Base-by-base conservation (phyloP, 2,888 invertebrate genomes). In the Volucella inflata region DNA sequence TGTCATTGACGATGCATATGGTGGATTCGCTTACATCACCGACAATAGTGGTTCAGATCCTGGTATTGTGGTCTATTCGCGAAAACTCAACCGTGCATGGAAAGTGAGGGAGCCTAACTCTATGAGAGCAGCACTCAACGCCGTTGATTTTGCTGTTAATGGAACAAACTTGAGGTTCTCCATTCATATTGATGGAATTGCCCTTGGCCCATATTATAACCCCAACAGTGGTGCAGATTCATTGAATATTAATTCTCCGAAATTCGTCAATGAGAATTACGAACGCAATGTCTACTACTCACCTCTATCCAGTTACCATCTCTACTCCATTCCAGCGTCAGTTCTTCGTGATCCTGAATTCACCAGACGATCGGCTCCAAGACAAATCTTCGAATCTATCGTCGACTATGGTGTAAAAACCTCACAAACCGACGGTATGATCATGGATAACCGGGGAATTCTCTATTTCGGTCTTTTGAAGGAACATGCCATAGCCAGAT, bases 351-450 rank as follows among this genome's bases (percentile, higher is more conserved):
- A 94, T 87, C 94, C 94, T 77, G 91, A 93, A 4, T 89, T 93
- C 36, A 91, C 92, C 0, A 89, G 91, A 75, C 88, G 90, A 71
- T 89, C 89, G 72, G 91, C 90, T 9, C 88, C 88, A 0, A 91
- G 91, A 57, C 87, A 89, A 51, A 50, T 89, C 8, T 87, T 88
- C 10, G 87, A 88, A 48, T 92, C 93, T 82, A 94, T 96, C 0
- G 93, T 91, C 8, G 94, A 95, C 85, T 90, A 95, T 50, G 96
- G 95, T 0, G 89, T 91, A 0, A 95, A 95, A 89, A 90, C 93
- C 0, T 95, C 95, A 0, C 95, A 95, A 90, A 94, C 95, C 0
- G 95, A 95, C 88, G 96, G 96, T 0, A 95, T 96, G 95, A 94
- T 94, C 81, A 95, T 96, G 95, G 95, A 96, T 88, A 94, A 95